These are phyloP conservation scores for Trachelipus rathkii DNA, from an alignment of 1,140 invertebrate genomes.

Conservation along the genomic window DNA sequence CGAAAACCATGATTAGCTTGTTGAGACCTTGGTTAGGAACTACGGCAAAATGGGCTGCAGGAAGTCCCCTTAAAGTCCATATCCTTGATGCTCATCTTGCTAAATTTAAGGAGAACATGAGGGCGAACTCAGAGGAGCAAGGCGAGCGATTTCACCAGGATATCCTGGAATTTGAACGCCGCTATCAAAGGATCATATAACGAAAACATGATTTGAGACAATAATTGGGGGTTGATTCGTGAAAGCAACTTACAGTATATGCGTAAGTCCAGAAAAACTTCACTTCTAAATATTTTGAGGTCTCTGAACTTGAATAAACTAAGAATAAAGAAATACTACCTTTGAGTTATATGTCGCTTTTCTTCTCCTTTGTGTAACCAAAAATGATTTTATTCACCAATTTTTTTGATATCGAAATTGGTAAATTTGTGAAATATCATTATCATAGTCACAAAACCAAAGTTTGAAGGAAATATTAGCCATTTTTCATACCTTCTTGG, in stretches of 20 bases:
- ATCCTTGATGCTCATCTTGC: slow-evolving; percentile 27
- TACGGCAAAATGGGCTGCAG: too few species aligned
- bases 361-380: too few species aligned
- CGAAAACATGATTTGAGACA: slow-evolving; percentile 44
- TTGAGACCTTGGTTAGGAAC: too few species aligned
- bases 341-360: slow-evolving; percentile 12
- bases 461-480: slow-evolving; percentile 17
- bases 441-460: not conserved
- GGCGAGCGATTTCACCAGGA: slow-evolving; percentile 43
- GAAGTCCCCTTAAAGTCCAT: too few species aligned
- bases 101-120: slow-evolving; percentile 43
- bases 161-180: slow-evolving; percentile 35
- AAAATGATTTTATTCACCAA: not conserved
- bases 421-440: slow-evolving; percentile 18
- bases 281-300: slow-evolving; percentile 17
- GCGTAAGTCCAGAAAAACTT: slow-evolving; percentile 35
- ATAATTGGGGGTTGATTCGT: slow-evolving; percentile 37
- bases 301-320: not conserved
- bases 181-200: slow-evolving; percentile 40
- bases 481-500: slow-evolving; percentile 21
- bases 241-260: slow-evolving; percentile 36
- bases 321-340: slow-evolving; percentile 25
- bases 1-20: too few species aligned
- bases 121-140: slow-evolving; percentile 34
- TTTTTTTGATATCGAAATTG: slow-evolving; percentile 21